Evolutionary conservation across 2,888 invertebrate genomes (phyloP).

Genomic region (Polydesmus complanatus): DNA sequence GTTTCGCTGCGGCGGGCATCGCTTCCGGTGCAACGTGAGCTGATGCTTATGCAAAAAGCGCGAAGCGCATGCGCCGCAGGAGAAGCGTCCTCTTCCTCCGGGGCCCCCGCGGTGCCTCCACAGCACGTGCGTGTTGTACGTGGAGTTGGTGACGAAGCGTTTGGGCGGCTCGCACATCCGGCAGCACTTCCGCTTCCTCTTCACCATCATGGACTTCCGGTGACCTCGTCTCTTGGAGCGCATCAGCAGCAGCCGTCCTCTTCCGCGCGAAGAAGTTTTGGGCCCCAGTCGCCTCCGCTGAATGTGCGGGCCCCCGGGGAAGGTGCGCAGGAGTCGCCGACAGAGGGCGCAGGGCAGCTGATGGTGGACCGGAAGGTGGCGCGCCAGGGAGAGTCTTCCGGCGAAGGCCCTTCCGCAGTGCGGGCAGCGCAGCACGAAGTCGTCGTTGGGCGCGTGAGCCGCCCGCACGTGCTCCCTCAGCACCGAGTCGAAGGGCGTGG

Average conservation of each 20-base stretch:
- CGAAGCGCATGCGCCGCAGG: slow-evolving; percentile 38
- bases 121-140: slow-evolving; percentile 34
- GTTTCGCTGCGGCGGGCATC: slow-evolving; percentile 11
- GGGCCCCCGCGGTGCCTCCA: no score
- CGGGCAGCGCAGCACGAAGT: slow-evolving; percentile 23
- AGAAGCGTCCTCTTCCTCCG: slow-evolving; percentile 30
- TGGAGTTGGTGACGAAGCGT: slow-evolving; percentile 6
- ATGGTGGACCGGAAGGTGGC: slow-evolving; percentile 23
- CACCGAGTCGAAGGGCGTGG: slow-evolving; percentile 26
- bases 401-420: slow-evolving; percentile 25
- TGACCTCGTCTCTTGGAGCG: not conserved
- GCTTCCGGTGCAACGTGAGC: slow-evolving; percentile 34
- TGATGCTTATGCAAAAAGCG: slow-evolving; percentile 38
- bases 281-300: slow-evolving; percentile 18
- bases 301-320: not conserved
- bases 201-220: not conserved
- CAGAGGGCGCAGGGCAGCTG: slow-evolving; percentile 21
- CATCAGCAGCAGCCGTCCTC: not conserved
- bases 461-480: slow-evolving; percentile 26
- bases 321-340: slow-evolving; percentile 7
- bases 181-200: slow-evolving; percentile 1
- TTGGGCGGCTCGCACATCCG: slow-evolving; percentile 10
- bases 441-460: slow-evolving; percentile 22
- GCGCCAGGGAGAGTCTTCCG: slow-evolving; percentile 20
- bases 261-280: slow-evolving; percentile 9